A percentile compares a stretch with the other conserved stretches of the same genome.
These are phyloP conservation scores for Trichacis sp. DNA, from an alignment of 2,888 invertebrate genomes.

Conservation along the genomic window DNA sequence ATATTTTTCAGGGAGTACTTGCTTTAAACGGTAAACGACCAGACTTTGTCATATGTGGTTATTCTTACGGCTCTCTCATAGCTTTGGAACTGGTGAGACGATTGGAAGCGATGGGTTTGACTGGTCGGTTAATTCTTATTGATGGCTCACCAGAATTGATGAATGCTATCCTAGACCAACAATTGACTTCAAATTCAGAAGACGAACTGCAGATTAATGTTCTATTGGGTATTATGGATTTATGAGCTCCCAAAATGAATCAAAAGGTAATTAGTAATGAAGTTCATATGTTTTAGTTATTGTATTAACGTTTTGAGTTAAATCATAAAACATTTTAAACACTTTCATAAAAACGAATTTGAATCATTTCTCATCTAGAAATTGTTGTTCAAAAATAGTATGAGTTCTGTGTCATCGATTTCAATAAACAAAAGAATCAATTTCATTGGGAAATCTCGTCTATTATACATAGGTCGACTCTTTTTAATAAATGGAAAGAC, in stretches of 20 bases:
- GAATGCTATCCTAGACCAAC: slow-evolving; percentile 71
- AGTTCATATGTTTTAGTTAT: too few species aligned
- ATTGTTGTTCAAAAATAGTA: too few species aligned
- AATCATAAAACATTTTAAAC: too few species aligned
- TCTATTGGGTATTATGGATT: slow-evolving; percentile 72
- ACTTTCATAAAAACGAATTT: too few species aligned
- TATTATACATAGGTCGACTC: too few species aligned
- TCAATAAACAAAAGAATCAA: too few species aligned
- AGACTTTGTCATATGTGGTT: slow-evolving; percentile 82
- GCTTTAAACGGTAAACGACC: slow-evolving; percentile 61
- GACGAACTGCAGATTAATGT: slow-evolving; percentile 73
- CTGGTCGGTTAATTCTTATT: slow-evolving; percentile 78
- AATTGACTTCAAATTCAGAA: slow-evolving; percentile 69
- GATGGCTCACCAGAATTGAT: slow-evolving; percentile 86
- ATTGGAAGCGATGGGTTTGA: slow-evolving; percentile 77
- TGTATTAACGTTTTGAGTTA: too few species aligned
- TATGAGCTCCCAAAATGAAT: slow-evolving; percentile 63
- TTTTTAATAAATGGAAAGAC: too few species aligned
- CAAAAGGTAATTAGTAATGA: slow-evolving; percentile 6
- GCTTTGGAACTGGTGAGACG: slow-evolving; percentile 81
- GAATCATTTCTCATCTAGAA: too few species aligned
- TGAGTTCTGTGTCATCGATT: too few species aligned
- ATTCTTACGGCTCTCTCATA: slow-evolving; percentile 88
- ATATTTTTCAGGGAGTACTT: slow-evolving; percentile 72
- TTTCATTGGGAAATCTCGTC: too few species aligned